Evolutionary conservation across 2,888 invertebrate genomes (phyloP).

Genomic region (Omphaloscelis lunosa): DNA sequence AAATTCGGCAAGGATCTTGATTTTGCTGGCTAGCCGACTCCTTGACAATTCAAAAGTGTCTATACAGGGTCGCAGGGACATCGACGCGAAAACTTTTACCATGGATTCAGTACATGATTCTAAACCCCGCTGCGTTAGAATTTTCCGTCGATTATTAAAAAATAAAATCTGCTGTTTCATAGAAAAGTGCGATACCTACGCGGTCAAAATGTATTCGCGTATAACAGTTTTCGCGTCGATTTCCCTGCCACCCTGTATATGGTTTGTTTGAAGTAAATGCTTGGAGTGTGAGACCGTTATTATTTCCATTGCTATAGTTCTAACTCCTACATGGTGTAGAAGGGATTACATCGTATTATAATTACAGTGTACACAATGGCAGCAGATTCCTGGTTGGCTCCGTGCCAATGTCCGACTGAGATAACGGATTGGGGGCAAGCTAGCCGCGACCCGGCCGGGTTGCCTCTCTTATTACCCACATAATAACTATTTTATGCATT

Average conservation of each 20-base stretch:
- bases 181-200: too few species aligned
- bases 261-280: background rate
- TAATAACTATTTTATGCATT: conserved; percentile 59
- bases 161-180: too few species aligned
- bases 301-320: conserved; percentile 40
- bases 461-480: conserved; percentile 61
- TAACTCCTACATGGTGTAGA: conserved; percentile 32
- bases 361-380: conserved; percentile 46
- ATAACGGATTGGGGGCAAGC: conserved; percentile 76
- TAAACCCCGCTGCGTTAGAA: too few species aligned
- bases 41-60: too few species aligned
- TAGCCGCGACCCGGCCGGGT: conserved; percentile 54
- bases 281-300: background rate
- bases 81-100: too few species aligned
- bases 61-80: too few species aligned
- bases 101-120: too few species aligned
- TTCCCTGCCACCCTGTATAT: too few species aligned
- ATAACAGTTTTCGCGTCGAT: too few species aligned
- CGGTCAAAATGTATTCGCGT: too few species aligned
- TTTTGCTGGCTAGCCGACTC: background rate
- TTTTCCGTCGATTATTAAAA: too few species aligned
- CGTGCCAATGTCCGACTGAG: conserved; percentile 70
- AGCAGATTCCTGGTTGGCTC: conserved; percentile 60
- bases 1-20: background rate
- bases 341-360: conserved; percentile 44